Conservation (phyloP, 2,797 vertebrate species). For the Chanos chanos region DNA sequence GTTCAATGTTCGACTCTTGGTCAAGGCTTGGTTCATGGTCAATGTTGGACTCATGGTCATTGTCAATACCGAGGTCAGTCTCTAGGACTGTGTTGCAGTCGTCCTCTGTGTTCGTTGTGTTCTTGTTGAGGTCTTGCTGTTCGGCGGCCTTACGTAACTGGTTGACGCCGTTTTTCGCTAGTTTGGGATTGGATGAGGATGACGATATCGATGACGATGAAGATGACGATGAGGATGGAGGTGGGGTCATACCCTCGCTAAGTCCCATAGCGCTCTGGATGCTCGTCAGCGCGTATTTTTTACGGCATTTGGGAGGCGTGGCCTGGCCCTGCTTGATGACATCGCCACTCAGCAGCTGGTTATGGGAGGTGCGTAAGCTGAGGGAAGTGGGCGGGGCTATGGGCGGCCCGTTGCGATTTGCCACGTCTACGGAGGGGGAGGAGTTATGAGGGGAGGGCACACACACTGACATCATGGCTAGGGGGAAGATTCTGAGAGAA, state of each 20-base stretch:
- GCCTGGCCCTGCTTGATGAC: slow-evolving; percentile 81
- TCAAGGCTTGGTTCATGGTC: slow-evolving; percentile 40
- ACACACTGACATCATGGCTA: slow-evolving; percentile 80
- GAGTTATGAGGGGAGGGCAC: slow-evolving; percentile 66
- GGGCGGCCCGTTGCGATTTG: slow-evolving; percentile 81
- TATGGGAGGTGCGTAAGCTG: slow-evolving; percentile 91
- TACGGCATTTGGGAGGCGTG: slow-evolving; percentile 94
- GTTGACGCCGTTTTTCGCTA: slow-evolving; percentile 94
- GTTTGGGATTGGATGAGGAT: slow-evolving; percentile 83
- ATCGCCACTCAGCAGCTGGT: slow-evolving; percentile 86
- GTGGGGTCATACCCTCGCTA: slow-evolving; percentile 61
- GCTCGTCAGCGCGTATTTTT: slow-evolving; percentile 92
- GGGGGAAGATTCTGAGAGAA: slow-evolving; percentile 66
- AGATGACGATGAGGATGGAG: slow-evolving; percentile 65
- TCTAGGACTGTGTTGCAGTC: not conserved
- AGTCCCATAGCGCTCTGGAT: slow-evolving; percentile 96
- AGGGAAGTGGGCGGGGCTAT: slow-evolving; percentile 89
- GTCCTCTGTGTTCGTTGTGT: slow-evolving; percentile 61
- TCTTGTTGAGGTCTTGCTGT: slow-evolving; percentile 89
- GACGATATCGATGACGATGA: slow-evolving; percentile 63
- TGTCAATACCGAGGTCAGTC: slow-evolving; percentile 43
- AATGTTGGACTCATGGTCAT: slow-evolving; percentile 62
- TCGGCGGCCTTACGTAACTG: slow-evolving; percentile 89
- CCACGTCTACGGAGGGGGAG: slow-evolving; percentile 78
- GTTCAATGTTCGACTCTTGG: slow-evolving; percentile 65